Conservation (phyloP, 2,888 invertebrate genomes). For the Trichogramma evanescens region DNA sequence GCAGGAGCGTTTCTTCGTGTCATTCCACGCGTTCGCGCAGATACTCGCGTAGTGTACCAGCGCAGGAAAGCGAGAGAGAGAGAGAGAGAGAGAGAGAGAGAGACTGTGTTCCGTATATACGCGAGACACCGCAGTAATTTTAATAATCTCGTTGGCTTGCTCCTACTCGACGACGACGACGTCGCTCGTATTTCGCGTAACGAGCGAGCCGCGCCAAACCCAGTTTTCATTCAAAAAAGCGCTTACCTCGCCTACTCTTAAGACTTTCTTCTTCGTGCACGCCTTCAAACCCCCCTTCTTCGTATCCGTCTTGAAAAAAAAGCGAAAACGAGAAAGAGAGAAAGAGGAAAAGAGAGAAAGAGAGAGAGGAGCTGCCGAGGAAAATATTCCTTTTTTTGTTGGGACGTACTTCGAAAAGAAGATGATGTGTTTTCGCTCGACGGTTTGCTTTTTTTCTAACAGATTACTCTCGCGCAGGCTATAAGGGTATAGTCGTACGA, state of each 20-base stretch:
- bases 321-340: too few species aligned
- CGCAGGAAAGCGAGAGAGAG: conserved; percentile 2
- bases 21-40: conserved; percentile 7
- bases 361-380: too few species aligned
- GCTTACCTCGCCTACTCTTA: conserved; percentile 2
- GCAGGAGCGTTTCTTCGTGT: conserved; percentile 1
- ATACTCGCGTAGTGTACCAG: background rate
- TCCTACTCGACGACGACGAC: too few species aligned
- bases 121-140: conserved; percentile 13
- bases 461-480: conserved; percentile 1
- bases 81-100: too few species aligned
- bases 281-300: background rate
- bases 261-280: background rate
- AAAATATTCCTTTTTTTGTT: too few species aligned
- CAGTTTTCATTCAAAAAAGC: background rate
- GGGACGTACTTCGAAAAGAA: background rate
- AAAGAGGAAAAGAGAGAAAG: too few species aligned
- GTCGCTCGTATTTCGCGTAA: conserved; percentile 13
- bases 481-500: too few species aligned
- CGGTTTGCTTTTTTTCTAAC: conserved; percentile 6
- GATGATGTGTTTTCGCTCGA: conserved; percentile 1
- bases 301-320: background rate
- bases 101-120: too few species aligned
- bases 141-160: conserved; percentile 17
- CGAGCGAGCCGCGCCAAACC: conserved; percentile 5